Conservation (phyloP, 2,888 invertebrate genomes). For the Lepeophtheirus nordmannii region DNA sequence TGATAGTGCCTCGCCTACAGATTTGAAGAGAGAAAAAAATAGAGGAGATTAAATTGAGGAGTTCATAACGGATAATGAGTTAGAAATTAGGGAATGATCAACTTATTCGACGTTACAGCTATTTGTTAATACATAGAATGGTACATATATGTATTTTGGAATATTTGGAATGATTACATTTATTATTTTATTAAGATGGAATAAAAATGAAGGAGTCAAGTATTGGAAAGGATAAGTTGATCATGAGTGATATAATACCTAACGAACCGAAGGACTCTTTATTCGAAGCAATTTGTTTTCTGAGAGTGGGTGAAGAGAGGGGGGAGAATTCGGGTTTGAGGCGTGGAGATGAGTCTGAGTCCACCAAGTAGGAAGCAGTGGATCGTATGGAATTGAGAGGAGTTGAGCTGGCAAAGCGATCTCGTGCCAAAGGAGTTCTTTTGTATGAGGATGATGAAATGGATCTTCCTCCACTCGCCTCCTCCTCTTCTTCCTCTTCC, state of each 20-base stretch:
- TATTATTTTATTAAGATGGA: too few relatives aligned
- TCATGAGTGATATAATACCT: background rate
- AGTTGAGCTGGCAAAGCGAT: background rate
- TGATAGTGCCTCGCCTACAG: constrained; percentile 12
- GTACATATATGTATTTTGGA: too few relatives aligned
- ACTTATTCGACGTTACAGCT: too few relatives aligned
- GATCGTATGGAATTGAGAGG: constrained; percentile 1
- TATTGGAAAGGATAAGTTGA: background rate
- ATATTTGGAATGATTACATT: too few relatives aligned
- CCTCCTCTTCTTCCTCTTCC: background rate
- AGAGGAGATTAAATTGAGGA: too few relatives aligned
- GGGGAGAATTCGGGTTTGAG: background rate
- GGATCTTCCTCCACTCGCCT: background rate
- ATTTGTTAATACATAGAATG: too few relatives aligned
- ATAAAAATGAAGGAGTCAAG: background rate
- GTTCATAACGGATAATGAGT: too few relatives aligned
- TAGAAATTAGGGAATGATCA: too few relatives aligned
- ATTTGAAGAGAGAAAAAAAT: background rate
- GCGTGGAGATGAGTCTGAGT: too few relatives aligned
- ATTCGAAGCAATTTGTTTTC: constrained; percentile 11
- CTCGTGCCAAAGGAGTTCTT: too few relatives aligned
- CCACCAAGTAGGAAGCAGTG: constrained; percentile 2
- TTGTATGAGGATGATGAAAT: too few relatives aligned
- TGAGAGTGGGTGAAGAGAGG: background rate
- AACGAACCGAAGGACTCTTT: constrained; percentile 14